phyloP scores from a whole-genome alignment of 2,888 invertebrate genomes.

The Frankliniella intonsa region DNA sequence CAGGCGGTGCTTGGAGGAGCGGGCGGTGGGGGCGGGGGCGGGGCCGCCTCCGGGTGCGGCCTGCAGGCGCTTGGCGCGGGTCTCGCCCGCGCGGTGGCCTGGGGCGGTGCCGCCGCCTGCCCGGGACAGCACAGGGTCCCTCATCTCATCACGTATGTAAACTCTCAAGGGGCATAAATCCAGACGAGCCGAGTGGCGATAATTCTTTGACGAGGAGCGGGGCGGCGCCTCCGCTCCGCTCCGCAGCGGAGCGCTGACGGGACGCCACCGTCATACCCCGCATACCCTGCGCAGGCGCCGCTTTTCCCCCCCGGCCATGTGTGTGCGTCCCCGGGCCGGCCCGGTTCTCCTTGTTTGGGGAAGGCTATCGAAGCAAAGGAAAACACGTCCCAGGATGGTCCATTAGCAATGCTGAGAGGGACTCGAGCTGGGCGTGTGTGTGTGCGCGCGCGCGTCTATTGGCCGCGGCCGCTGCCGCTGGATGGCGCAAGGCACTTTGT shows the following conservation, averaged over 20 bases:
- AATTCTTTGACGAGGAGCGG: constrained; percentile 10
- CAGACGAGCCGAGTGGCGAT: not conserved
- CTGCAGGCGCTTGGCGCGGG: not conserved
- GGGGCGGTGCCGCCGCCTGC: not conserved
- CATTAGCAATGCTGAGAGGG: not conserved
- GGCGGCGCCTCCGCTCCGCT: not conserved
- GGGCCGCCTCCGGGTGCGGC: not conserved
- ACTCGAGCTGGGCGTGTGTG: too few species aligned
- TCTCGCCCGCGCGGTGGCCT: not conserved
- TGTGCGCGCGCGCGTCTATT: too few species aligned
- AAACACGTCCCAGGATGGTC: not conserved
- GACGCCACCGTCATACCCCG: not conserved
- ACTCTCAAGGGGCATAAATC: constrained; percentile 20
- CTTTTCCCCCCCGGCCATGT: not conserved
- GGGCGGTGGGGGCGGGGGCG: not conserved
- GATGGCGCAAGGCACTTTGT: too few species aligned
- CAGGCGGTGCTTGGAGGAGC: not conserved
- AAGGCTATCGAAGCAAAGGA: too few species aligned
- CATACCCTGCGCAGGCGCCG: not conserved
- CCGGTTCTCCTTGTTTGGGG: too few species aligned
- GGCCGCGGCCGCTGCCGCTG: too few species aligned
- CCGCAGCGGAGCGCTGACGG: not conserved
- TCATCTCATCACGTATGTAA: constrained; percentile 12
- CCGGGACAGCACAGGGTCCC: not conserved
- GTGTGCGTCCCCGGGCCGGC: too few species aligned